phyloP scores from a whole-genome alignment of 1,140 invertebrate genomes.

The Sinonovacula constricta region DNA sequence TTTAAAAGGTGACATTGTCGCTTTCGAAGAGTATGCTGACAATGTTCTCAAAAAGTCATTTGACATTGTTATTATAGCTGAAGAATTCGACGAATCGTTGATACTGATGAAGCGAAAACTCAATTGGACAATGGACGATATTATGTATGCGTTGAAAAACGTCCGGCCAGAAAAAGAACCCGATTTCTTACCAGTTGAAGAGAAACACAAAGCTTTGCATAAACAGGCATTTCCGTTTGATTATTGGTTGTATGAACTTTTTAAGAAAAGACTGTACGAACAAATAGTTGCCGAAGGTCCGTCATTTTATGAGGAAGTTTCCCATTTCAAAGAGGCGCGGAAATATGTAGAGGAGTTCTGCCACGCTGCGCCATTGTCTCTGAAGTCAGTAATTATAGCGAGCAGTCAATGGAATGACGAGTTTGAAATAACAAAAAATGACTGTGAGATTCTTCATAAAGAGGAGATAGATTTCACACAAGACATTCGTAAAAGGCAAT shows the following conservation, averaged over 20 bases:
- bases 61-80: conserved; percentile 79
- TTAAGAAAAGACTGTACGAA: conserved; percentile 29
- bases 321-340: conserved; percentile 36
- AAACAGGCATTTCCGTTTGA: conserved; percentile 26
- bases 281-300: conserved; percentile 21
- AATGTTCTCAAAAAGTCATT: conserved; percentile 63
- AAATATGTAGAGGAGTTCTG: conserved; percentile 47
- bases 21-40: conserved; percentile 18
- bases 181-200: neutral
- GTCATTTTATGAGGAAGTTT: conserved; percentile 48
- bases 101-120: conserved; percentile 78
- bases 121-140: conserved; percentile 78
- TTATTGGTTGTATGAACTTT: conserved; percentile 53
- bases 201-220: neutral
- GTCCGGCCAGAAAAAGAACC: neutral
- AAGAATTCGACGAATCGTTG: conserved; percentile 80
- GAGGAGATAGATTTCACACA: conserved; percentile 35
- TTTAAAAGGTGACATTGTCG: neutral
- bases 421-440: conserved; percentile 32
- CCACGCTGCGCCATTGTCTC: neutral
- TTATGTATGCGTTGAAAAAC: conserved; percentile 61
- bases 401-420: conserved; percentile 35
- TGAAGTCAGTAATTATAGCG: neutral
- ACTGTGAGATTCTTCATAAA: conserved; percentile 38
- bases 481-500: conserved; percentile 36